Percentiles rank a stretch among this genome's conserved stretches.
Conservation (phyloP, 35 echinoderm and acorn worm genomes). For the Acanthaster planci region DNA sequence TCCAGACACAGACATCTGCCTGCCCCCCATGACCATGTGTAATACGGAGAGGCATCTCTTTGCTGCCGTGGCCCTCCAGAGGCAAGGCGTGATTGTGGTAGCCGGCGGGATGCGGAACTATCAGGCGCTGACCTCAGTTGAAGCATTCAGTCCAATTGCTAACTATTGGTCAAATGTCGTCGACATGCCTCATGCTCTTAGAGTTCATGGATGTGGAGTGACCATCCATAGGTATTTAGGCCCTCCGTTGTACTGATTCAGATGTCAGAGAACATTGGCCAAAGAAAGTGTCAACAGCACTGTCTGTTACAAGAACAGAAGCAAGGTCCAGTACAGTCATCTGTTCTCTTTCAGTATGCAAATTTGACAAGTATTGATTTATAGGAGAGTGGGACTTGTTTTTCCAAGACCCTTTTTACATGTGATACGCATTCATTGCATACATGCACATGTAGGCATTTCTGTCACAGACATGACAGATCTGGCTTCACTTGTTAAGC, state of each 20-base stretch:
- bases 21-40: slow-evolving; percentile 54
- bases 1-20: slow-evolving; percentile 29
- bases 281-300: too few relatives aligned
- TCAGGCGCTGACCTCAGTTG: slow-evolving; percentile 20
- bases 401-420: too few relatives aligned
- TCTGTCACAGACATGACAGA: too few relatives aligned
- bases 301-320: too few relatives aligned
- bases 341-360: too few relatives aligned
- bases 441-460: too few relatives aligned
- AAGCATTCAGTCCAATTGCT: slow-evolving; percentile 46
- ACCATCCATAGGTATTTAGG: slow-evolving; percentile 62
- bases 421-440: too few relatives aligned
- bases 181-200: slow-evolving; percentile 55
- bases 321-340: too few relatives aligned
- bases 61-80: slow-evolving; percentile 42
- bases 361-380: too few relatives aligned
- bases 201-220: slow-evolving; percentile 60
- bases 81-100: slow-evolving; percentile 46
- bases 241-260: slow-evolving; percentile 62
- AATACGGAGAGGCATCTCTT: slow-evolving; percentile 68
- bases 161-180: slow-evolving; percentile 43
- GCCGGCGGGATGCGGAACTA: slow-evolving; percentile 72
- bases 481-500: too few relatives aligned
- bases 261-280: too few relatives aligned
- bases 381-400: too few relatives aligned